phyloP scores from a whole-genome alignment of 2,888 invertebrate genomes.

The Artemia sinica region DNA sequence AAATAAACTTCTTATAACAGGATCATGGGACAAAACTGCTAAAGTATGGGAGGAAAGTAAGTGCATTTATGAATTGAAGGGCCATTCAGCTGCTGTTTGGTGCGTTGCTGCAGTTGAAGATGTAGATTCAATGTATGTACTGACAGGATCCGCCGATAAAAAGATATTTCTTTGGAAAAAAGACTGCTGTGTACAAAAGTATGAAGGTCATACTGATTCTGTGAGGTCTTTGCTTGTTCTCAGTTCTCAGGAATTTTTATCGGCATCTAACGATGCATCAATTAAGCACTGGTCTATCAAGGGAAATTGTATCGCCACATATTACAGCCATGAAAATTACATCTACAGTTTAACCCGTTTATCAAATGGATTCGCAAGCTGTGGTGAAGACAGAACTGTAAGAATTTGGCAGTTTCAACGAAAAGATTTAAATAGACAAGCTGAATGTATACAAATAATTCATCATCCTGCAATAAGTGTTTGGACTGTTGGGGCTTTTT shows the following conservation, averaged over 20 bases:
- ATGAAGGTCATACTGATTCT: slow-evolving; percentile 76
- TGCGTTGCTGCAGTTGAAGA: slow-evolving; percentile 16
- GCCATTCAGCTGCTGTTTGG: slow-evolving; percentile 44
- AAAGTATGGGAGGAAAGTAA: slow-evolving; percentile 54
- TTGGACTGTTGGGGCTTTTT: slow-evolving; percentile 63
- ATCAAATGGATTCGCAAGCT: slow-evolving; percentile 48
- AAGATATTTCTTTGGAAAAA: slow-evolving; percentile 64
- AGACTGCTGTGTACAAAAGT: slow-evolving; percentile 45
- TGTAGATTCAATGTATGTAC: slow-evolving; percentile 31
- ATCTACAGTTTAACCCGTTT: slow-evolving; percentile 45
- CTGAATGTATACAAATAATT: slow-evolving; percentile 31
- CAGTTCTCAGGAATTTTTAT: slow-evolving; percentile 55
- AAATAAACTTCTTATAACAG: slow-evolving; percentile 49
- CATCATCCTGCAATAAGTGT: slow-evolving; percentile 67
- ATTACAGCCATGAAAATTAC: slow-evolving; percentile 69
- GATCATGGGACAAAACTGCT: slow-evolving; percentile 84
- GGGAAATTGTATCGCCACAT: slow-evolving; percentile 56
- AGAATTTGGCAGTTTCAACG: slow-evolving; percentile 55
- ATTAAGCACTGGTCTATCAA: slow-evolving; percentile 62
- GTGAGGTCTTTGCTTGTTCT: slow-evolving; percentile 60
- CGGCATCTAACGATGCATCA: slow-evolving; percentile 79
- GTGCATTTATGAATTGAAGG: slow-evolving; percentile 41
- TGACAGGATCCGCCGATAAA: slow-evolving; percentile 86
- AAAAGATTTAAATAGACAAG: slow-evolving; percentile 31
- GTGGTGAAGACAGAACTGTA: slow-evolving; percentile 73